phyloP scores from a whole-genome alignment of 2,888 invertebrate genomes.

The Agrochola circellaris region DNA sequence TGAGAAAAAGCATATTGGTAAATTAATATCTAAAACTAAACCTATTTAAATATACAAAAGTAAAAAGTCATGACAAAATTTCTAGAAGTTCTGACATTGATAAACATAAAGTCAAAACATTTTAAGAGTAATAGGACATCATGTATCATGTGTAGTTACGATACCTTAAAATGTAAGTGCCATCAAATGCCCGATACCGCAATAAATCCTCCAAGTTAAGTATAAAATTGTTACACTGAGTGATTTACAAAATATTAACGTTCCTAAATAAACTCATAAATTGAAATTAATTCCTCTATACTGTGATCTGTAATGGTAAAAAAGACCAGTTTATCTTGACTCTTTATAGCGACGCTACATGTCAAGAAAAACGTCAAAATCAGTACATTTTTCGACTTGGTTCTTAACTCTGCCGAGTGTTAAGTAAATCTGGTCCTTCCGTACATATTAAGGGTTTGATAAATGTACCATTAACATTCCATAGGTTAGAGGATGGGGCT shows the following conservation, averaged over 20 bases:
- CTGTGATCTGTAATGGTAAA: conserved; percentile 43
- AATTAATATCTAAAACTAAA: too few species aligned
- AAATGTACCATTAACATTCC: conserved; percentile 87
- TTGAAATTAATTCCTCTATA: conserved; percentile 75
- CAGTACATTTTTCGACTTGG: background rate
- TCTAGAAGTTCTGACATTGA: background rate
- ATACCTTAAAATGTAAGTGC: conserved; percentile 43
- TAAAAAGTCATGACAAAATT: too few species aligned
- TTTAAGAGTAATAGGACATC: conserved; percentile 18
- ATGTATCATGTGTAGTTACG: conserved; percentile 51
- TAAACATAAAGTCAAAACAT: conserved; percentile 7
- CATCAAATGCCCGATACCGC: conserved; percentile 41
- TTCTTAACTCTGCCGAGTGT: background rate
- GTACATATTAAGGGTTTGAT: conserved; percentile 76
- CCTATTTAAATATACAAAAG: too few species aligned
- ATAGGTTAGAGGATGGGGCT: conserved; percentile 64
- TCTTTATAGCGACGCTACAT: background rate
- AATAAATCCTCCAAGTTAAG: conserved; percentile 55
- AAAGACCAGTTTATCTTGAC: conserved; percentile 16
- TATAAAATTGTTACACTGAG: conserved; percentile 50
- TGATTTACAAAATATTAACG: conserved; percentile 61
- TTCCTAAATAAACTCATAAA: conserved; percentile 73
- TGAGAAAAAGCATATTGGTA: too few species aligned
- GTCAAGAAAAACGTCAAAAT: conserved; percentile 7
- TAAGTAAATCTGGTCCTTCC: conserved; percentile 40